phyloP scores from a whole-genome alignment of 2,113 vertebrate genomes.

The Macquaria ambigua region DNA sequence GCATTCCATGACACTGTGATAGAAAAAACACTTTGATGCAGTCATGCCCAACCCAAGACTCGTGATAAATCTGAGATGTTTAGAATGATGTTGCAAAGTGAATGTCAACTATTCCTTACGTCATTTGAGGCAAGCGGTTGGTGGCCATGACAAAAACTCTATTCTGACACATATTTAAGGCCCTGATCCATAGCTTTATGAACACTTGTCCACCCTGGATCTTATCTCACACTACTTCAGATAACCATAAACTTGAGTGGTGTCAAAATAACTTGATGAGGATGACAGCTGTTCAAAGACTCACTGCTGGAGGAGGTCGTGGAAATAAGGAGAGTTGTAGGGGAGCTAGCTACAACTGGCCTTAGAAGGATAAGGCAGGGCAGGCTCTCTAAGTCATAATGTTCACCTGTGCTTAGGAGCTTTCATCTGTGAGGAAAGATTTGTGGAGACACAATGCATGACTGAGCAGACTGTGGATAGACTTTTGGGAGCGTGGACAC shows the following conservation, averaged over 20 bases:
- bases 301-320: not conserved
- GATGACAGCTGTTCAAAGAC: not conserved
- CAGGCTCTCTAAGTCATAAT: not conserved
- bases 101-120: not conserved
- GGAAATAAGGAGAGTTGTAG: not conserved
- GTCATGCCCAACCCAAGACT: constrained; percentile 41
- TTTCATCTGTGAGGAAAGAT: not conserved
- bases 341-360: not conserved
- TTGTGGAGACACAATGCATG: not conserved
- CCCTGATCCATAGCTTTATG: not conserved
- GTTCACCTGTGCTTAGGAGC: not conserved
- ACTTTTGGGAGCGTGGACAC: not conserved
- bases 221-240: not conserved
- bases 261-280: not conserved
- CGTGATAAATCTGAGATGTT: not conserved
- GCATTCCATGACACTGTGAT: not conserved
- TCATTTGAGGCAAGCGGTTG: not conserved
- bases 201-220: not conserved
- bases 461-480: not conserved
- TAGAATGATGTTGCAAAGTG: not conserved
- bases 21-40: constrained; percentile 26
- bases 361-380: constrained; percentile 1
- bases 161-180: not conserved
- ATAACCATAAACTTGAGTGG: not conserved
- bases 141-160: not conserved